Evolutionary conservation across 1,140 invertebrate species (phyloP), one percentile per base, ranked within the genome.

Genomic region (Euura lappo): DNA sequence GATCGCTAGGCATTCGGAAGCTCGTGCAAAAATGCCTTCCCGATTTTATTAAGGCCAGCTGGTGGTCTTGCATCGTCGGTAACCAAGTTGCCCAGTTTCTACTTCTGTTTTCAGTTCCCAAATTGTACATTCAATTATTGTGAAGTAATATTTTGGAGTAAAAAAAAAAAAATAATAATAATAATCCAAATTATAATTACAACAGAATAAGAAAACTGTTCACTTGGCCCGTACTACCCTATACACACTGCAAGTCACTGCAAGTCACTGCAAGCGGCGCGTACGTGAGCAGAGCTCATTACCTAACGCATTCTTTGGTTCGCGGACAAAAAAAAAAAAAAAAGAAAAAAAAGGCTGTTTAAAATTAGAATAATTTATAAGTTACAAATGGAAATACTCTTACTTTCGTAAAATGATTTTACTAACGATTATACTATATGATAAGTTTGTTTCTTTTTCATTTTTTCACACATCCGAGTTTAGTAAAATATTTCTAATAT

Each of bases 341-440:
- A 74, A 79, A 79, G 78, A 81, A 83, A 84, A 28, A 28, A 83
- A 84, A 81, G 77, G 77, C 46, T 73, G 72, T 84, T 83, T 79
- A 84, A 85, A 86, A 80, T 75, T 76, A 78, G 46, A 79, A 86
- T 85, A 85, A 86, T 81, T 86, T 85, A 85, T 79, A 79, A 60
- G 51, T 60, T 60, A 78, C 78, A 73, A 83, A 71, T 78, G 77
- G 79, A 75, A 78, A 77, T 28, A 28, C 78, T 79, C 44, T 79
- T 79, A 79, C 76, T 78, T 78, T 71, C 70, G 79, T 82, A 82
- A 84, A 83, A 83, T 75, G 42, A 44, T 60, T 60, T 60, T 60
- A 28, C 28, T 60, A 60, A 60, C 6, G 51, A 60, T 28, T 28
- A 28, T 28, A 28, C 28, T 28, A 28, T 28, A 28, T 28, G 28